Conservation (phyloP, 2,113 vertebrate genomes). For the Ictidomys tridecemlineatus region DNA sequence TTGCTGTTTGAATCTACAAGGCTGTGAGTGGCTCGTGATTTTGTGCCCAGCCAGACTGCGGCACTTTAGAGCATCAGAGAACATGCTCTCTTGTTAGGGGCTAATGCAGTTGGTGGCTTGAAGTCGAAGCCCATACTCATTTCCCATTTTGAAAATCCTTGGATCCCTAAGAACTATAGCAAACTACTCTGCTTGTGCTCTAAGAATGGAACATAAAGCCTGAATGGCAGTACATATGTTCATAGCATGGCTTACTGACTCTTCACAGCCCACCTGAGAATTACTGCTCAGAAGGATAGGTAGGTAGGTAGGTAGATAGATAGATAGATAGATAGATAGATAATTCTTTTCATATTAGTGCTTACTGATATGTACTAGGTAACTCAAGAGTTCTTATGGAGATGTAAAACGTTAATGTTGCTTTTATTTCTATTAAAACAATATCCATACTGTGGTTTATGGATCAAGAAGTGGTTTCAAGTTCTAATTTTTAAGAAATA, state of each 20-base stretch:
- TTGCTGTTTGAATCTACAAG: too few species aligned
- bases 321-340: too few species aligned
- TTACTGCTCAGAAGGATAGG: neutral
- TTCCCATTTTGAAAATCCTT: neutral
- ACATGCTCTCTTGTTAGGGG: too few species aligned
- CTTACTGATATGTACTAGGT: neutral
- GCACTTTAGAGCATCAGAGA: too few species aligned
- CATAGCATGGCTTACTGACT: neutral
- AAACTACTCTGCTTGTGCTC: neutral
- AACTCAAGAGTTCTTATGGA: neutral
- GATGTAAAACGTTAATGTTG: neutral
- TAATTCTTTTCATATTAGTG: neutral
- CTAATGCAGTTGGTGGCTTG: too few species aligned
- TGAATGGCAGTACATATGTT: neutral
- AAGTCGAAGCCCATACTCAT: neutral
- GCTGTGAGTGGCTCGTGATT: too few species aligned
- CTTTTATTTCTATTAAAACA: neutral
- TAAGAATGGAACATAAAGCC: neutral
- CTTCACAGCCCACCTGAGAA: neutral
- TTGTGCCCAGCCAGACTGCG: too few species aligned
- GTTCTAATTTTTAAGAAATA: neutral
- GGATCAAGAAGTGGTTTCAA: neutral
- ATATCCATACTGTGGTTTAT: neutral
- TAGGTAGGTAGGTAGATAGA: too few species aligned
- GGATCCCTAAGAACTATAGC: neutral